Evolutionary conservation across 2,888 invertebrate genomes (phyloP).

Genomic region (Sphecodes monilicornis): DNA sequence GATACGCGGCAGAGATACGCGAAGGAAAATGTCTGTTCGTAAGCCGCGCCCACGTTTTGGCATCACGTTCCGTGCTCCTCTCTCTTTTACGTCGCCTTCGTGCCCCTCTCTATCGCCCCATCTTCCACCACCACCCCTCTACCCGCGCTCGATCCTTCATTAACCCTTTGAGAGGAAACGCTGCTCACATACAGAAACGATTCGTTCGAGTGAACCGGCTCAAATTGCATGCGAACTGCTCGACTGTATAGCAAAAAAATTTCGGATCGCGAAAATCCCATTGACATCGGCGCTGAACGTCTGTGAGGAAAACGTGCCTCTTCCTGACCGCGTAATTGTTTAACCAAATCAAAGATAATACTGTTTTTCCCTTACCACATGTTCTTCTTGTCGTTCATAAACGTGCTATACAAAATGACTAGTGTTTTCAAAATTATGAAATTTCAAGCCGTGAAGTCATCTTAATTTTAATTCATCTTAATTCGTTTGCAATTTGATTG

Average conservation of each 20-base stretch:
- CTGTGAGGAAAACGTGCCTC: neutral
- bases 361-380: too few species aligned
- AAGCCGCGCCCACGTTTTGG: constrained; percentile 61
- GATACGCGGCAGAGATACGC: constrained; percentile 58
- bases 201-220: neutral
- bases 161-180: constrained; percentile 43
- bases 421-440: too few species aligned
- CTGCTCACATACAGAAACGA: neutral
- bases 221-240: neutral
- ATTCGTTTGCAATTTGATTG: too few species aligned
- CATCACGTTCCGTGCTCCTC: constrained; percentile 33
- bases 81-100: neutral
- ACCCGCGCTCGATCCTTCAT: constrained; percentile 35
- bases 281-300: neutral
- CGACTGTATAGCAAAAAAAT: neutral
- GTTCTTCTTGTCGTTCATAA: too few species aligned
- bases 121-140: neutral
- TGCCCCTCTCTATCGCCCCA: neutral
- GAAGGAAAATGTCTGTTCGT: constrained; percentile 62
- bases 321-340: neutral
- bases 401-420: too few species aligned
- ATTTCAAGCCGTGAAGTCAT: too few species aligned
- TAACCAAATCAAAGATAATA: too few species aligned
- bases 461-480: too few species aligned
- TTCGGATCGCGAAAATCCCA: neutral